Percentiles rank a stretch among this genome's conserved stretches.
Evolutionary conservation across 2,888 invertebrate genomes (phyloP).

Genomic region (Thymelicus lineola): DNA sequence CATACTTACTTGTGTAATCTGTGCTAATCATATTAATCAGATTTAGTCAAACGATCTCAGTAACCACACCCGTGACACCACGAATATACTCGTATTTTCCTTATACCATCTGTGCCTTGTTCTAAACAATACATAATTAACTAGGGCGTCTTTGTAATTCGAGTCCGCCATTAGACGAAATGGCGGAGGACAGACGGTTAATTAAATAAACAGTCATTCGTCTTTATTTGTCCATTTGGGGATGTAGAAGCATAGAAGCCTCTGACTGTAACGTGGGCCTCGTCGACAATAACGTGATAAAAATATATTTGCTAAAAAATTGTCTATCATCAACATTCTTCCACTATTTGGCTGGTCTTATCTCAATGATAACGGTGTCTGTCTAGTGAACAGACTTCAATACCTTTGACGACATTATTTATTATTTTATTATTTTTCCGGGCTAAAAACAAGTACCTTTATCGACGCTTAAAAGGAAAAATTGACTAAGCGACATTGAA

Average conservation of each 20-base stretch:
- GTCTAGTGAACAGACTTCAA: too few species aligned
- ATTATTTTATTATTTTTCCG: too few species aligned
- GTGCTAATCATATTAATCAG: not conserved
- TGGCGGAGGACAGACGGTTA: constrained; percentile 15
- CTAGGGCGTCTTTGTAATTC: constrained; percentile 37
- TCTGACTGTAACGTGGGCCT: not conserved
- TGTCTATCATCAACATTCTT: too few species aligned
- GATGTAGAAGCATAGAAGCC: not conserved
- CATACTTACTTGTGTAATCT: too few species aligned
- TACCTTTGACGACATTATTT: too few species aligned
- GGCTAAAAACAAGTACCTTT: too few species aligned
- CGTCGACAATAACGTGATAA: too few species aligned
- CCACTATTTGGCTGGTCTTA: too few species aligned
- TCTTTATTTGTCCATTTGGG: constrained; percentile 33
- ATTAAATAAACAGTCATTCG: constrained; percentile 34
- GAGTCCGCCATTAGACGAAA: constrained; percentile 36
- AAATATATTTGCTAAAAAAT: too few species aligned
- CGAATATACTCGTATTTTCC: not conserved
- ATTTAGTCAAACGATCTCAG: not conserved
- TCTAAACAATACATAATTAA: constrained; percentile 39
- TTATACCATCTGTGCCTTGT: constrained; percentile 13
- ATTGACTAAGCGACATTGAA: too few species aligned
- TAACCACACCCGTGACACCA: not conserved
- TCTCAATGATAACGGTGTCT: too few species aligned
- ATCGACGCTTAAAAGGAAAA: too few species aligned